Evolutionary conservation across 1,140 invertebrate genomes (phyloP), one percentile per base, ranked within the genome.

Genomic region (Drosophila repletoides): DNA sequence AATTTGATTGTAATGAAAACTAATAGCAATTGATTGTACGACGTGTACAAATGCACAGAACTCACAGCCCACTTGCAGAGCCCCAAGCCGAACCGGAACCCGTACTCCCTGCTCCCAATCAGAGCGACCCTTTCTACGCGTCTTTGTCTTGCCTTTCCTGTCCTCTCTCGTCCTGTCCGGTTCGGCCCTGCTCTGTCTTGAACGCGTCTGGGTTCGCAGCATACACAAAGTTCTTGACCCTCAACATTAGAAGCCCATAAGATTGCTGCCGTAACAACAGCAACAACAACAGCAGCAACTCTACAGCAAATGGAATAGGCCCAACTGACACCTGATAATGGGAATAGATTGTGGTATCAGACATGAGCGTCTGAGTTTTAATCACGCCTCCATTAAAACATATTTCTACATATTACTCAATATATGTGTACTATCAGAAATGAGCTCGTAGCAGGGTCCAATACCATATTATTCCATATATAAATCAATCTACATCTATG

Each of bases 21-120:
- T 84, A 86, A 84, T 84, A 79, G 79, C 79, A 84, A 84, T 84
- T 84, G 79, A 84, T 84, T 84, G 74, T 79, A 68, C 71, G 71
- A 84, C 79, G 80, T 84, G 79, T 73, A 69, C 64, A 76, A 69
- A 56, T 74, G 72, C 51, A n/a, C n/a, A n/a, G n/a, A n/a, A n/a
- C n/a, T n/a, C n/a, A n/a, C n/a, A n/a, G n/a, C n/a, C n/a, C n/a
- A n/a, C n/a, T n/a, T n/a, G n/a, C n/a, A n/a, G n/a, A n/a, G n/a
- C n/a, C n/a, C n/a, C n/a, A n/a, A n/a, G n/a, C n/a, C n/a, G n/a
- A n/a, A n/a, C 63, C 59, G 53, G 40, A 10, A 22, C 28, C 1
- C 15, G 28, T 6, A 24, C 12, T 6, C 7, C 2, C 2, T 6
- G 4, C 15, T 15, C 14, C 7, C 2, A 4, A 1, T 2, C 15